phyloP scores from a whole-genome alignment of 2,113 vertebrate genomes.

The Dendrocopos noguchii region DNA sequence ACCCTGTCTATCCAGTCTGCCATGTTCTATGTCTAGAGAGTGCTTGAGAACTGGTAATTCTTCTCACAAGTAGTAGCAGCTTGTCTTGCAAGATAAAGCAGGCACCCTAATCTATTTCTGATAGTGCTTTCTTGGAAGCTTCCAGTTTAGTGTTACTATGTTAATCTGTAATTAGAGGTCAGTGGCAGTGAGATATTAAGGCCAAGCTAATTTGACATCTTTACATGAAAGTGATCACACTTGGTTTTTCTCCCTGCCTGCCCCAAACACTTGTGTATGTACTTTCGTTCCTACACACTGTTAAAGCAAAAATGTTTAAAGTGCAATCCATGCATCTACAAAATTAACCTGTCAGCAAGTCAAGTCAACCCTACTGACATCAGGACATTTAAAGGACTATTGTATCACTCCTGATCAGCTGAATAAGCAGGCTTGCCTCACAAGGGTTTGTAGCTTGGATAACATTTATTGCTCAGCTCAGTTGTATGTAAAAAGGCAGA shows the following conservation, averaged over 20 bases:
- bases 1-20: not conserved
- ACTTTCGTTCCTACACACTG: not conserved
- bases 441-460: not conserved
- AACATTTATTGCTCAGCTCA: not conserved
- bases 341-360: not conserved
- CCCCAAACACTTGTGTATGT: not conserved
- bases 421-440: conserved; percentile 13
- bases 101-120: not conserved
- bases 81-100: not conserved
- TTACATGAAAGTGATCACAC: not conserved
- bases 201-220: not conserved
- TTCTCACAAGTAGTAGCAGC: not conserved
- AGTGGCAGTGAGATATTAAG: not conserved
- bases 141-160: not conserved
- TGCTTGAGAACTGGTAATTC: not conserved
- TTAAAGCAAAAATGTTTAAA: not conserved
- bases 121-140: not conserved
- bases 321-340: not conserved
- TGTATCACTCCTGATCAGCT: not conserved
- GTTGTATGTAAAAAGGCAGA: not conserved
- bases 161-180: not conserved
- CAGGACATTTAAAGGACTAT: not conserved
- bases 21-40: not conserved
- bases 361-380: not conserved
- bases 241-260: not conserved